Evolutionary conservation across 2,113 vertebrate genomes (phyloP).

Genomic region (Origma solitaria): DNA sequence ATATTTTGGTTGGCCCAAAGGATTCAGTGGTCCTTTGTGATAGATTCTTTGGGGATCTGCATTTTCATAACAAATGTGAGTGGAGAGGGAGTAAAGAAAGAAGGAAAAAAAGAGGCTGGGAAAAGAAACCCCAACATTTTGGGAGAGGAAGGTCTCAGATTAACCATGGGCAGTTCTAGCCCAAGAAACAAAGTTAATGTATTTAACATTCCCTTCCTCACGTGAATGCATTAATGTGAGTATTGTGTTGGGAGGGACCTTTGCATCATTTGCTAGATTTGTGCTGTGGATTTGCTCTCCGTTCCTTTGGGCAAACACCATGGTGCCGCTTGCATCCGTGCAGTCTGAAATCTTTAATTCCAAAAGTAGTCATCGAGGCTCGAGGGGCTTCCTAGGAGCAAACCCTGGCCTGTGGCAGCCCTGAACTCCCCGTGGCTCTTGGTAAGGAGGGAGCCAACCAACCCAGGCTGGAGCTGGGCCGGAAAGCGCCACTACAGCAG

Average conservation of each 20-base stretch:
- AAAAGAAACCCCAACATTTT: background rate
- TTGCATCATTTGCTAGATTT: background rate
- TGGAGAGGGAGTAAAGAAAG: background rate
- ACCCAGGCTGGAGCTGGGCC: background rate
- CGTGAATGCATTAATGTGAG: background rate
- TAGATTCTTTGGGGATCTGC: background rate
- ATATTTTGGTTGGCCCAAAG: background rate
- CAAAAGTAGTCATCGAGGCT: background rate
- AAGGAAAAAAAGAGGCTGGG: accelerated
- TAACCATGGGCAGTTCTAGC: background rate
- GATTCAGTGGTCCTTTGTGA: background rate
- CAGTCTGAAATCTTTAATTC: background rate
- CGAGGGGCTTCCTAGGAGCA: background rate
- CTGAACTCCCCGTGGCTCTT: background rate
- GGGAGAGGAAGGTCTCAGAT: background rate
- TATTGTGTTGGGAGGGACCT: background rate
- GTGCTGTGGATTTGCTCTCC: background rate
- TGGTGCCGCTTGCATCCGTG: accelerated
- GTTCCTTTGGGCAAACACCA: background rate
- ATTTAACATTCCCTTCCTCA: background rate
- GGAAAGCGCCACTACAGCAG: background rate
- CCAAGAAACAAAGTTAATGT: background rate
- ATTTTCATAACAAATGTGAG: background rate
- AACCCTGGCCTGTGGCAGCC: background rate
- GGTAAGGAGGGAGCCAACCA: background rate